These are phyloP conservation scores for Todiramphus saurophagus DNA, from an alignment of 2,113 vertebrate genomes.

Conservation along the genomic window DNA sequence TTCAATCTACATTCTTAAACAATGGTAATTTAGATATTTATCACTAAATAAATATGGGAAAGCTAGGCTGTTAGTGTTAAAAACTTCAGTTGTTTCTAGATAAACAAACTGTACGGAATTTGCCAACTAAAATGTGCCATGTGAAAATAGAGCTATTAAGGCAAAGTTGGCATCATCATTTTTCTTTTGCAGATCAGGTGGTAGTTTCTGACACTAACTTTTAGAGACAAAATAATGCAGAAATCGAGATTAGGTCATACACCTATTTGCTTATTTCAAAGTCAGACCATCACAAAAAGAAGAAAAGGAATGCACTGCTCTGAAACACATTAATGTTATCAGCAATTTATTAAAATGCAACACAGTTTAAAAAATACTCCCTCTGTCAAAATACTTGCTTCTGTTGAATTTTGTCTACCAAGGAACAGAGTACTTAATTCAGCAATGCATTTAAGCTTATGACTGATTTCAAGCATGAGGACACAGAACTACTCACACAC, in stretches of 20 bases:
- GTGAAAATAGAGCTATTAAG: not conserved
- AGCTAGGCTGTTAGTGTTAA: not conserved
- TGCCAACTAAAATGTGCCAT: not conserved
- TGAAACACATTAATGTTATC: not conserved
- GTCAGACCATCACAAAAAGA: not conserved
- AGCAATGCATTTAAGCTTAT: not conserved
- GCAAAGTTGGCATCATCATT: not conserved
- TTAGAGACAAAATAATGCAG: not conserved
- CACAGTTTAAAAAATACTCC: not conserved
- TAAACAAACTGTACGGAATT: not conserved
- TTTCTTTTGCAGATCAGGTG: not conserved
- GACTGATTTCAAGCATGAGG: not conserved
- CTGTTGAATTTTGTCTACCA: not conserved
- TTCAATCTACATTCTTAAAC: not conserved
- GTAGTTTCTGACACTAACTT: not conserved
- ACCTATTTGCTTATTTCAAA: not conserved
- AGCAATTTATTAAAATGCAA: not conserved
- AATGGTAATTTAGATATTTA: not conserved
- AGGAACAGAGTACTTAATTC: not conserved
- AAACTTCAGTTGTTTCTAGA: not conserved
- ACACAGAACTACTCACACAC: not conserved
- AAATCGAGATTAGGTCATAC: not conserved
- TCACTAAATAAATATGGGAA: not conserved
- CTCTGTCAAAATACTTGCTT: not conserved
- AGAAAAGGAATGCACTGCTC: not conserved